Conservation (phyloP, 2,113 vertebrate species). For the Pangasianodon hypophthalmus region DNA sequence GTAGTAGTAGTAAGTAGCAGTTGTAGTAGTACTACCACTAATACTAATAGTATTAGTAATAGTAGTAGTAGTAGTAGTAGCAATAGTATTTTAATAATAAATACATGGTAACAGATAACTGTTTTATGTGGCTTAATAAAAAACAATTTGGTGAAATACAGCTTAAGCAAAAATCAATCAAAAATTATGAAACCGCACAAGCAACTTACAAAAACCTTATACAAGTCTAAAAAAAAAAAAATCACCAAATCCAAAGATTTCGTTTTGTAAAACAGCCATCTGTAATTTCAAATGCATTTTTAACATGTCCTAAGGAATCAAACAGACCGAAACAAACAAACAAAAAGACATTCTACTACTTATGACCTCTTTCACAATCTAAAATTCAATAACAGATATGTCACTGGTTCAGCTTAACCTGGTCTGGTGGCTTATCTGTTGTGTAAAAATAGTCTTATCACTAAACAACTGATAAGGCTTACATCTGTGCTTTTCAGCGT, state of each 20-base stretch:
- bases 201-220: background rate
- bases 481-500: background rate
- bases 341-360: background rate
- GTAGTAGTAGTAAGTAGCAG: too few species aligned
- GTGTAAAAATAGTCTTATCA: slow-evolving; percentile 9
- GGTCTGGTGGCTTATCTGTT: background rate
- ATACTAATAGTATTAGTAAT: background rate
- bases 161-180: background rate
- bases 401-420: background rate
- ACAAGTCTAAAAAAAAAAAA: background rate
- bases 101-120: background rate
- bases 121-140: background rate
- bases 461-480: background rate
- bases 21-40: too few species aligned
- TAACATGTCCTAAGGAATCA: background rate
- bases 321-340: background rate
- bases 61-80: background rate
- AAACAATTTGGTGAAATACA: background rate
- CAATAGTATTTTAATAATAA: background rate
- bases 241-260: background rate
- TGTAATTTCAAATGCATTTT: background rate
- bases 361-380: background rate
- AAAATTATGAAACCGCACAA: background rate
- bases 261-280: background rate
- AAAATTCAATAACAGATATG: background rate